Percentiles rank a stretch among this genome's conserved stretches.
These are phyloP conservation scores for Rafetus swinhoei DNA, from an alignment of 2,113 vertebrate genomes.

Conservation along the genomic window DNA sequence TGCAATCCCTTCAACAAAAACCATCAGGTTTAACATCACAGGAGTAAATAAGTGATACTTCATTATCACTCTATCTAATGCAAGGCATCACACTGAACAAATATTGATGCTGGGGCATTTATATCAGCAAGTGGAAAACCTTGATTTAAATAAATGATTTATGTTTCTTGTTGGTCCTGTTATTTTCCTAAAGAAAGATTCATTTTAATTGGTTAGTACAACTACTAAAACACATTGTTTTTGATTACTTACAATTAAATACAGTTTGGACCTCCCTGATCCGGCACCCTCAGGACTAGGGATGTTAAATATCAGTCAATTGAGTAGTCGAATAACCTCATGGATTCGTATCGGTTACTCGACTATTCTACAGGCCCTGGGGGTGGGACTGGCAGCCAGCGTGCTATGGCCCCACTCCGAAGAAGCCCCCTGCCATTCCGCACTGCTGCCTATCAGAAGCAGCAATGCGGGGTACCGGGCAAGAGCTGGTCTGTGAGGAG, in stretches of 20 bases:
- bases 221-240: not conserved
- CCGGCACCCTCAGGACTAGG: too few species aligned
- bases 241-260: not conserved
- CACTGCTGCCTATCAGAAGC: too few species aligned
- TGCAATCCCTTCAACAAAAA: not conserved
- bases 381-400: too few species aligned
- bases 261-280: not conserved
- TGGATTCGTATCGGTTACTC: too few species aligned
- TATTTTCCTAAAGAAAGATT: not conserved
- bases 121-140: not conserved
- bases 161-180: not conserved
- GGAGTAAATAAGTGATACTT: accelerated
- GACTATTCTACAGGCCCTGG: too few species aligned
- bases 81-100: not conserved
- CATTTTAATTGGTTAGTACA: not conserved
- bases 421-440: too few species aligned
- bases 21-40: not conserved
- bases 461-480: too few species aligned
- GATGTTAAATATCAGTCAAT: too few species aligned
- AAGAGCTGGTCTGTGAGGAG: too few species aligned
- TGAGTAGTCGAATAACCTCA: too few species aligned
- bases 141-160: not conserved
- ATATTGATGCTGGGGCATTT: not conserved
- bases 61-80: not conserved
- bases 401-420: too few species aligned